These are phyloP conservation scores for Tauraco erythrolophus DNA, from an alignment of 2,113 vertebrate species.

Conservation along the genomic window DNA sequence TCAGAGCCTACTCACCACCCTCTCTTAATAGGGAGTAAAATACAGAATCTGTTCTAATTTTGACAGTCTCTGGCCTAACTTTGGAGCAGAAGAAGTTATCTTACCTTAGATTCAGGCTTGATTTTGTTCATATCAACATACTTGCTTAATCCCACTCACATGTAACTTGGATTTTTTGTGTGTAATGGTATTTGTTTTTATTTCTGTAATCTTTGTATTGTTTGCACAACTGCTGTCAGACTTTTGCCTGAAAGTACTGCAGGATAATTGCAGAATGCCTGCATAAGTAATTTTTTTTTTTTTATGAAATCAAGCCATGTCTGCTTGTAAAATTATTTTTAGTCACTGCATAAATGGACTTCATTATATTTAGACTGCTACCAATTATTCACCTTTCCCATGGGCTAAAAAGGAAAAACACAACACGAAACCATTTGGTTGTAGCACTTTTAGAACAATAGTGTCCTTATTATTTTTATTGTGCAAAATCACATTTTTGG, in stretches of 20 bases:
- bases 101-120: neutral
- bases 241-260: constrained; percentile 78
- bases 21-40: neutral
- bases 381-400: constrained; percentile 75
- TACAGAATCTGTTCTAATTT: neutral
- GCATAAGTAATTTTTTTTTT: constrained; percentile 79
- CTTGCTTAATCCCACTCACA: constrained; percentile 55
- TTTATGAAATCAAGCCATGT: constrained; percentile 80
- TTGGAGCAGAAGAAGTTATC: neutral
- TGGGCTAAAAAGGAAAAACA: constrained; percentile 62
- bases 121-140: neutral
- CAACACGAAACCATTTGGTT: constrained; percentile 43
- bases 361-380: constrained; percentile 77
- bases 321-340: constrained; percentile 82
- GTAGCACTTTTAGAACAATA: constrained; percentile 29
- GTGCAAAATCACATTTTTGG: constrained; percentile 24
- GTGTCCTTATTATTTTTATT: constrained; percentile 33
- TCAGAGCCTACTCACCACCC: neutral
- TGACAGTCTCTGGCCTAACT: neutral
- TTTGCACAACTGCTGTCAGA: constrained; percentile 82
- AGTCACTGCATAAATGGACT: constrained; percentile 76
- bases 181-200: constrained; percentile 81
- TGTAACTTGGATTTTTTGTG: constrained; percentile 68
- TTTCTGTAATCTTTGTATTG: constrained; percentile 81
- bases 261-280: constrained; percentile 81